Evolutionary conservation across 2,113 vertebrate genomes (phyloP), one percentile per base, ranked within the genome.

Genomic region (Brachirus orientalis): DNA sequence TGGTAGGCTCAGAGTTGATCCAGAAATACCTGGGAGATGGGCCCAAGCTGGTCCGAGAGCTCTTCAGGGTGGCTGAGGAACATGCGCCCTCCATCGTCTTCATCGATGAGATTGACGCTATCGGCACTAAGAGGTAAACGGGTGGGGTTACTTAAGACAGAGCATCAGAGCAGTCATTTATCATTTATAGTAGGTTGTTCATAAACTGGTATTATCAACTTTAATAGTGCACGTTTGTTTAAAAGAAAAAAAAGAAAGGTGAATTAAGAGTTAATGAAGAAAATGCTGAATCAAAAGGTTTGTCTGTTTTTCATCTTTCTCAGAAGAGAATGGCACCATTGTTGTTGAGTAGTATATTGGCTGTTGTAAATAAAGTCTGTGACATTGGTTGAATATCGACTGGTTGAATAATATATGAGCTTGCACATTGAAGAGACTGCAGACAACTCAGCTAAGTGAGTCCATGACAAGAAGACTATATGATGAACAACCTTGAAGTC

Each of bases 61-160:
- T 99, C 50, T 99, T 99, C 84, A 91, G 97, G 13, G 98, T 99
- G 44, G 97, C 98, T 0, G 97, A 99, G 78, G 97, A 99, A 46
- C 96, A 99, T 0, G 96, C 97, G 0, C 98, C 98, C 0, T 99
- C 98, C 9, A 99, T 99, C 0, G 98, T 99, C 85, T 99, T 99
- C 88, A 99, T 99, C 0, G 97, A 99, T 2, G 97, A 99, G 79
- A 99, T 99, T 0, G 98, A 99, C 7, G 96, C 98, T 73, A 99
- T 99, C 3, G 98, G 98, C 1, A 99, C 97, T 0, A 99, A 99
- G 85, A 96, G 96, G 98, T 98, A 89, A 33, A 28, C 28, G 28
- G 28, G 28, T 28, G 28, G 28, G 22, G 2, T 28, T 28, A 28
- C 28, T 28, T 28, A 28, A 28, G 2, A 28, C 28, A 6, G 28